These are phyloP conservation scores for Metellina segmentata DNA, from an alignment of 2,888 invertebrate genomes.

Conservation along the genomic window DNA sequence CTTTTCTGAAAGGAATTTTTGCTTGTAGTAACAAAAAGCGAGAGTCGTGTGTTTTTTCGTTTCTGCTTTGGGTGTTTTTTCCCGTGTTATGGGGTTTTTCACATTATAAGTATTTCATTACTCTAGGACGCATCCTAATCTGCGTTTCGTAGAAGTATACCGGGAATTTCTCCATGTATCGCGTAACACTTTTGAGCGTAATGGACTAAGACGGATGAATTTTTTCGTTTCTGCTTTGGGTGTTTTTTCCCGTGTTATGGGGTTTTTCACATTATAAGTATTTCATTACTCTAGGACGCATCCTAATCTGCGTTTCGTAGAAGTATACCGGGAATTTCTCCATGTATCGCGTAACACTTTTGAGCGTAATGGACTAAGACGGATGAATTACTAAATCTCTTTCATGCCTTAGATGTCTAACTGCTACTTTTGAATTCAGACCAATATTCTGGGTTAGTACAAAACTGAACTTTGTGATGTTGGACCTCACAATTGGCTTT, in stretches of 20 bases:
- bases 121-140: background rate
- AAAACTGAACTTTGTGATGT: too few relatives aligned
- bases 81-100: constrained; percentile 20
- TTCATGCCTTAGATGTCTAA: too few relatives aligned
- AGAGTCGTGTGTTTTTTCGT: background rate
- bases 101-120: constrained; percentile 53
- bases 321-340: constrained; percentile 43
- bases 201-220: background rate
- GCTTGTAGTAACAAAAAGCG: constrained; percentile 13
- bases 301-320: background rate
- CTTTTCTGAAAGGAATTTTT: background rate
- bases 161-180: constrained; percentile 42
- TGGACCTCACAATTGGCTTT: too few relatives aligned
- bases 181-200: constrained; percentile 3
- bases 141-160: constrained; percentile 23
- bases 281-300: constrained; percentile 45
- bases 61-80: background rate
- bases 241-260: constrained; percentile 23
- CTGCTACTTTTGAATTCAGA: too few relatives aligned
- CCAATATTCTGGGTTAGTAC: too few relatives aligned
- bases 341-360: constrained; percentile 39
- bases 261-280: constrained; percentile 37
- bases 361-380: background rate
- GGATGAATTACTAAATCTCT: too few relatives aligned
- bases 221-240: background rate